A percentile compares a stretch with the other conserved stretches of the same genome.
These are phyloP conservation scores for Bellardia bayeri DNA, from an alignment of 2,888 invertebrate species.

Conservation along the genomic window DNA sequence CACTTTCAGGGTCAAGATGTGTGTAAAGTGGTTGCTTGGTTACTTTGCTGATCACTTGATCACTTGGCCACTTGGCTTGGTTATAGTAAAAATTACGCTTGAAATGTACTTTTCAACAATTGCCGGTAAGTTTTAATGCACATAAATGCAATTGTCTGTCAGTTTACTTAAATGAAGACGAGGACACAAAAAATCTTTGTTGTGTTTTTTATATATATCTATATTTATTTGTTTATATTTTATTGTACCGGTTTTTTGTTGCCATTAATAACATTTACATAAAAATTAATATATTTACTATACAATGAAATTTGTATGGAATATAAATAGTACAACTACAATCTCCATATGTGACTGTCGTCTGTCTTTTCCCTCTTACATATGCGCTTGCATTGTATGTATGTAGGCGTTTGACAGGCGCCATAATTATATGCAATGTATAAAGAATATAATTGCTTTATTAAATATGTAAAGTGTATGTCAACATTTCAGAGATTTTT, in stretches of 20 bases:
- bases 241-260: constrained; percentile 42
- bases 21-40: constrained; percentile 36
- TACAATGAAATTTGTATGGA: constrained; percentile 21
- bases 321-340: neutral
- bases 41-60: neutral
- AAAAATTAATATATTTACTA: constrained; percentile 26
- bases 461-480: constrained; percentile 69
- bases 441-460: constrained; percentile 68
- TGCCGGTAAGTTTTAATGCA: neutral
- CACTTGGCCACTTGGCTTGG: neutral
- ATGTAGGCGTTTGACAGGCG: constrained; percentile 70
- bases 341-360: neutral
- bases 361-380: neutral
- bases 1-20: constrained; percentile 68
- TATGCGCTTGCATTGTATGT: neutral
- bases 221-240: constrained; percentile 10
- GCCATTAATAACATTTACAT: constrained; percentile 1
- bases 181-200: neutral
- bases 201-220: too few species aligned
- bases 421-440: constrained; percentile 68
- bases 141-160: neutral
- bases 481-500: constrained; percentile 60
- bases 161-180: neutral
- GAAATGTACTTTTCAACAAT: neutral
- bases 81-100: neutral